Evolutionary conservation across 2,888 invertebrate genomes (phyloP).

Genomic region (Spatulosminthurus flaviceps): DNA sequence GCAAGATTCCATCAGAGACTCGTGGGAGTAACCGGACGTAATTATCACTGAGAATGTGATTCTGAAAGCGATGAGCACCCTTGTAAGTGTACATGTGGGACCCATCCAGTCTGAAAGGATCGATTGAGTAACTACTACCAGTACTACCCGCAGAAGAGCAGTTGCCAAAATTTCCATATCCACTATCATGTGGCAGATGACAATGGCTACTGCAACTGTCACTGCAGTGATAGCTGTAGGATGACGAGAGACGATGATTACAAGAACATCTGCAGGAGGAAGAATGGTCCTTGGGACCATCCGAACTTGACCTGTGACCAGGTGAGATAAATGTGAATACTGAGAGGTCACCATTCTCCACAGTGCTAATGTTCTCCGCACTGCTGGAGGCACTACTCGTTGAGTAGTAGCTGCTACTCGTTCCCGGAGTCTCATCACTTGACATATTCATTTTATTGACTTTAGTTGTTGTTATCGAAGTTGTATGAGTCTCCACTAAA

Average conservation of each 20-base stretch:
- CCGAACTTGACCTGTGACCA: slow-evolving; percentile 39
- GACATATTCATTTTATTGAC: slow-evolving; percentile 30
- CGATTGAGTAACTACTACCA: slow-evolving; percentile 30
- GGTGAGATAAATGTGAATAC: slow-evolving; percentile 56
- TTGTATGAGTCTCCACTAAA: slow-evolving; percentile 30
- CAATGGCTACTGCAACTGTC: slow-evolving; percentile 1
- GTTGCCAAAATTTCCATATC: slow-evolving; percentile 6
- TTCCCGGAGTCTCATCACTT: slow-evolving; percentile 48
- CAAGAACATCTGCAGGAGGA: slow-evolving; percentile 17
- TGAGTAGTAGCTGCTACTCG: slow-evolving; percentile 55
- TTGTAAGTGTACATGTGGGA: slow-evolving; percentile 48
- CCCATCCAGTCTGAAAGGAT: slow-evolving; percentile 44
- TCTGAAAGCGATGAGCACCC: slow-evolving; percentile 48
- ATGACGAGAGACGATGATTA: slow-evolving; percentile 6
- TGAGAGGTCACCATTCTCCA: slow-evolving; percentile 60
- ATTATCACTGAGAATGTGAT: slow-evolving; percentile 41
- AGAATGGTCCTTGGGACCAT: background rate
- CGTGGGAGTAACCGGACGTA: slow-evolving; percentile 51
- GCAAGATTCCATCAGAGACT: slow-evolving; percentile 65
- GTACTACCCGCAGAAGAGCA: slow-evolving; percentile 8
- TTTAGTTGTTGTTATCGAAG: slow-evolving; percentile 33
- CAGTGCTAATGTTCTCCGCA: slow-evolving; percentile 59
- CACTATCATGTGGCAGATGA: slow-evolving; percentile 1
- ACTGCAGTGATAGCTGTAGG: slow-evolving; percentile 25
- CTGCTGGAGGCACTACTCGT: slow-evolving; percentile 59